Evolutionary conservation across 2,888 invertebrate genomes (phyloP), one percentile per base, ranked within the genome.

Genomic region (Drosophila imparisetae): DNA sequence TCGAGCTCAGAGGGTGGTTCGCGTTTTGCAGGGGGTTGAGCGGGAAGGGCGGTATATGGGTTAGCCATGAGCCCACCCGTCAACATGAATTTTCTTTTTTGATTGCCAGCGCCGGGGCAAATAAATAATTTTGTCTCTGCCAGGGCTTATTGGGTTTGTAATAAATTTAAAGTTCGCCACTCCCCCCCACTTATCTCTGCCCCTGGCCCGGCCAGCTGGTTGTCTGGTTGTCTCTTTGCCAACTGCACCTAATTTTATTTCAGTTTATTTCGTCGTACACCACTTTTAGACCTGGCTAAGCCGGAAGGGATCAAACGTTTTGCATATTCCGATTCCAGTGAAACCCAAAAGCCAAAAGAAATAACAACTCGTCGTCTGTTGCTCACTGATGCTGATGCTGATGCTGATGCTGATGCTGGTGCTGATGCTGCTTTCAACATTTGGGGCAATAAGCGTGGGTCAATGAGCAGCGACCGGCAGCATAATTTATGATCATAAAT

Each of bases 241-340:
- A 64, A 53, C 49, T 66, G 65, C 59, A 75, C 64, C 70, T 76
- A 73, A 79, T 79, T 81, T 83, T 74, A 79, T 83, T 87, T 78
- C 54, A 62, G 75, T 78, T 66, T 59, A 71, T 77, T 86, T 83
- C 76, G 67, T 68, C 73, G 59, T 71, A 55, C 75, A 78, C 72
- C 71, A 75, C 82, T 80, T 80, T 85, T 76, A 66, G 82, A 73
- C 71, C 68, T 65, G 68, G 67, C 79, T 85, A 83, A 87, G 87
- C 86, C 87, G 84, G 88, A 85, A 85, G 88, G 84, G 85, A 85
- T 85, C 88, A 87, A 87, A 85, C 83, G 83, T 85, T 87, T 83
- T 81, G 66, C 69, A 82, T 74, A 83, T 83, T 79, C 62, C 59
- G 66, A 32, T 69, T 55, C 57, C 60, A 63, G 38, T 30, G 53